phyloP scores from a whole-genome alignment of 2,888 invertebrate species.

The Eupithecia inturbata region DNA sequence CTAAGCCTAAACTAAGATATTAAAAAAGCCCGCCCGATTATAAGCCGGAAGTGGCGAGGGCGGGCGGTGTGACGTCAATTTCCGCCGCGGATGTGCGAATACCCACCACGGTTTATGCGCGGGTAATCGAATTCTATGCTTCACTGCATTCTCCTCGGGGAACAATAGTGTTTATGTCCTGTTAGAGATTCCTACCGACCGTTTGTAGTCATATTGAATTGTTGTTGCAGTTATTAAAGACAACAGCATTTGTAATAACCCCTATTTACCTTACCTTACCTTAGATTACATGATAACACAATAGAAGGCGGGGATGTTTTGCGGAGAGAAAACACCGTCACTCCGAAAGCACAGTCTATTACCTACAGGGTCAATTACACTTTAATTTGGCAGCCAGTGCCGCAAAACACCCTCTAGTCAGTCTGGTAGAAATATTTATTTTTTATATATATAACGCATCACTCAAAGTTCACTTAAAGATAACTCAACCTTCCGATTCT shows the following conservation, averaged over 20 bases:
- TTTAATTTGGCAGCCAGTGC: neutral
- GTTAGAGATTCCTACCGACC: neutral
- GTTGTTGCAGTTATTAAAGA: neutral
- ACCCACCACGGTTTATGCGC: conserved; percentile 30
- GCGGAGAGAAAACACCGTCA: no score
- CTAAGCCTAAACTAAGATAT: conserved; percentile 34
- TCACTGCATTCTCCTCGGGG: conserved; percentile 15
- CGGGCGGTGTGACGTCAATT: conserved; percentile 68
- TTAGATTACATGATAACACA: no score
- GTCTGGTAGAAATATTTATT: neutral
- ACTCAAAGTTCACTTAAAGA: neutral
- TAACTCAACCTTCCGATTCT: neutral
- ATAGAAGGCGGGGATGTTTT: no score
- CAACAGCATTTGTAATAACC: neutral
- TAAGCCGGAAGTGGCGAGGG: conserved; percentile 66
- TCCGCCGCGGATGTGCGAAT: conserved; percentile 67
- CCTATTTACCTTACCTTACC: neutral
- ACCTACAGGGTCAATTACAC: neutral
- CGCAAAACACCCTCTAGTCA: neutral
- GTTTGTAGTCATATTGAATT: neutral
- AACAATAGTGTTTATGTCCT: conserved; percentile 14
- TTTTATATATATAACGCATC: neutral
- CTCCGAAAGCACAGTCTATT: no score
- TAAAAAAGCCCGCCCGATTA: conserved; percentile 66
- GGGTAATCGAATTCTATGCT: conserved; percentile 35